phyloP scores from a whole-genome alignment of 1,140 invertebrate species.

The Lordiphosa mommai region DNA sequence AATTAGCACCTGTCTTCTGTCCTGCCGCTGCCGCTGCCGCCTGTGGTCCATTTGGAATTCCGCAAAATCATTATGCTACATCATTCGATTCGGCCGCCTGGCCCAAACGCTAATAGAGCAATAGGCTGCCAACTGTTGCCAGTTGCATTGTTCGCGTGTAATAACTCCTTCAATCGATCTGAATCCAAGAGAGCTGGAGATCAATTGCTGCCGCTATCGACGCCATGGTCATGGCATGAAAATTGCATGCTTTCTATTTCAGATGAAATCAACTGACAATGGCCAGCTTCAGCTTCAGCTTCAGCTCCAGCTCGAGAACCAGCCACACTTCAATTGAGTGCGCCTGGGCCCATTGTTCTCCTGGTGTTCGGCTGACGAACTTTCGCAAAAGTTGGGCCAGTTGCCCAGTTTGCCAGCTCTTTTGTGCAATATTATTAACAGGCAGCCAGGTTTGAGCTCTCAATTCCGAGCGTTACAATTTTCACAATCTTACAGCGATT shows the following conservation, averaged over 20 bases:
- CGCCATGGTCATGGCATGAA: conserved; percentile 65
- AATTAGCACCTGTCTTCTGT: conserved; percentile 70
- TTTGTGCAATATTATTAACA: conserved; percentile 78
- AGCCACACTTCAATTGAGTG: conserved; percentile 54
- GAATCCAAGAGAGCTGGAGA: conserved; percentile 38
- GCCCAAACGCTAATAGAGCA: conserved; percentile 74
- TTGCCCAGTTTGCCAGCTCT: conserved; percentile 11
- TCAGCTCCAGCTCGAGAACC: conserved; percentile 31
- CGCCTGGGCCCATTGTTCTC: conserved; percentile 61
- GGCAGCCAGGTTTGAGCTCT: conserved; percentile 63
- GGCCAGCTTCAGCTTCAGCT: too few relatives aligned
- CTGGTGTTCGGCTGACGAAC: conserved; percentile 58
- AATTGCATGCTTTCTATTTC: conserved; percentile 78
- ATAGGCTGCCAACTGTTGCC: conserved; percentile 52
- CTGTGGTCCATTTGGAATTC: conserved; percentile 72
- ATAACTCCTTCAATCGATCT: conserved; percentile 75
- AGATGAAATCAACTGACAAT: conserved; percentile 76
- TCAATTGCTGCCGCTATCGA: conserved; percentile 74
- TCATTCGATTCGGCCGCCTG: conserved; percentile 22
- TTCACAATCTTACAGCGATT: conserved; percentile 74
- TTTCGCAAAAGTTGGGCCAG: conserved; percentile 46
- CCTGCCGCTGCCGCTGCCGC: conserved; percentile 16
- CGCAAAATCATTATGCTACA: conserved; percentile 74
- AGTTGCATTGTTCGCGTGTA: conserved; percentile 66
- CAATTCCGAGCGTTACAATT: conserved; percentile 76